These are phyloP conservation scores for Phengaris arion DNA, from an alignment of 2,888 invertebrate species.

Conservation along the genomic window DNA sequence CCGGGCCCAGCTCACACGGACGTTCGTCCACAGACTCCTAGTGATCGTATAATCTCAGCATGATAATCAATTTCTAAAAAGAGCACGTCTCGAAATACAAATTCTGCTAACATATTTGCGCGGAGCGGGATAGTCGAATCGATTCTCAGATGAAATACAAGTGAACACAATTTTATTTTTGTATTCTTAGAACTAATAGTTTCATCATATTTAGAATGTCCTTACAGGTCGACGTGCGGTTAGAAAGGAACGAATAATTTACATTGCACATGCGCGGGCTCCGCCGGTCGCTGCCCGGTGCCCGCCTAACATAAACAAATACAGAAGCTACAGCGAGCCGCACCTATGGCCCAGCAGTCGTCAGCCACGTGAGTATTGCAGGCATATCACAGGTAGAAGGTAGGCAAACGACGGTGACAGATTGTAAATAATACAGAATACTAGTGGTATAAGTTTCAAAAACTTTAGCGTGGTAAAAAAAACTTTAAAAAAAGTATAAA, in stretches of 20 bases:
- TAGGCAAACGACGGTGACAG: too few relatives aligned
- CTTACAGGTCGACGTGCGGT: too few relatives aligned
- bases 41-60: too few relatives aligned
- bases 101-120: conserved; percentile 8
- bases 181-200: background rate
- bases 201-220: too few relatives aligned
- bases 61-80: background rate
- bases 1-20: conserved; percentile 40
- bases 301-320: background rate
- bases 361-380: background rate
- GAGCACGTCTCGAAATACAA: conserved; percentile 15
- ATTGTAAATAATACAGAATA: too few relatives aligned
- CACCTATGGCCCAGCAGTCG: background rate
- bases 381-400: background rate
- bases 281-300: background rate
- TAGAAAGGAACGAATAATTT: background rate
- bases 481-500: background rate
- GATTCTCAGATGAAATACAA: background rate
- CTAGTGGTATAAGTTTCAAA: background rate
- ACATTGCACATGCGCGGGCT: conserved; percentile 14
- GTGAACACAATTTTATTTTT: background rate
- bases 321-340: background rate
- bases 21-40: background rate
- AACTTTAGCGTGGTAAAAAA: background rate
- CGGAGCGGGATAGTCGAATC: background rate